Evolutionary conservation across 2,888 invertebrate species (phyloP).

Genomic region (Dicycla oo): DNA sequence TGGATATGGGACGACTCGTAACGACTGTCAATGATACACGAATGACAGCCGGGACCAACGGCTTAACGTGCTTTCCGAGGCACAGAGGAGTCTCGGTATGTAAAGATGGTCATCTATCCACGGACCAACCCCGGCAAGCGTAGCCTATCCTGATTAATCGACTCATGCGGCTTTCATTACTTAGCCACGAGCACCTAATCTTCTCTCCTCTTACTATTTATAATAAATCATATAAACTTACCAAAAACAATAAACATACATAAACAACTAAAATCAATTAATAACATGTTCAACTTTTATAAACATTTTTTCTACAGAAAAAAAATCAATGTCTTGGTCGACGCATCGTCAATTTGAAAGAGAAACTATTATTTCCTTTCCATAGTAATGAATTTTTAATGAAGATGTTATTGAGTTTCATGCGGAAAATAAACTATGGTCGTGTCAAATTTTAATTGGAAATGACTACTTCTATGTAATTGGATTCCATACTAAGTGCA

Average conservation of each 20-base stretch:
- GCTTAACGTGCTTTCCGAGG: too few species aligned
- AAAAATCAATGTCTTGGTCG: neutral
- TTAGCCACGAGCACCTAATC: too few species aligned
- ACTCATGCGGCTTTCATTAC: too few species aligned
- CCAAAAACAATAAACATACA: constrained; percentile 30
- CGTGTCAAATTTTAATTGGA: constrained; percentile 33
- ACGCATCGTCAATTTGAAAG: neutral
- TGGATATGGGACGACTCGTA: too few species aligned
- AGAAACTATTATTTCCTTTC: neutral
- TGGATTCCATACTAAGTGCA: neutral
- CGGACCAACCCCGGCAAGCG: too few species aligned
- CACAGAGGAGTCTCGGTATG: too few species aligned
- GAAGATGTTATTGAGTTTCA: constrained; percentile 20
- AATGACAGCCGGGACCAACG: too few species aligned
- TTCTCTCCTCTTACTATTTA: too few species aligned
- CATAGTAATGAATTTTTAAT: constrained; percentile 22
- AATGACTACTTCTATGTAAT: constrained; percentile 2
- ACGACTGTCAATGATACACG: too few species aligned
- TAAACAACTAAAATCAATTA: neutral
- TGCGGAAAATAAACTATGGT: constrained; percentile 13
- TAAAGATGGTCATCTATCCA: too few species aligned
- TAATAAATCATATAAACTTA: constrained; percentile 23
- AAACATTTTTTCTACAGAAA: neutral
- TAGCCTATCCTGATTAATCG: too few species aligned
- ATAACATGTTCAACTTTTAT: constrained; percentile 24